phyloP scores from a whole-genome alignment of 2,113 vertebrate species.

The Siniperca knerii region DNA sequence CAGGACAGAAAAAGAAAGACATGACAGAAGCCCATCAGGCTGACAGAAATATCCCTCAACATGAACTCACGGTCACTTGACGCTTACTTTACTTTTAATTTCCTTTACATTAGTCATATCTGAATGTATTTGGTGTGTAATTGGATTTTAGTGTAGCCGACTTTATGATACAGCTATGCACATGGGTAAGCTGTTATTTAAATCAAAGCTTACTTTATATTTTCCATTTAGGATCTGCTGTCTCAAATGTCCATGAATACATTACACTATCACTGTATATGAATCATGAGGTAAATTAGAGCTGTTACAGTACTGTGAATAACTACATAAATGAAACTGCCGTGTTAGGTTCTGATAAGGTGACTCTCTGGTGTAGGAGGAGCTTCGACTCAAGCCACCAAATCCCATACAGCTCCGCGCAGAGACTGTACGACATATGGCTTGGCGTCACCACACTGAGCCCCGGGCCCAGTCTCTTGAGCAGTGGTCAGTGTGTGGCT shows the following conservation, averaged over 20 bases:
- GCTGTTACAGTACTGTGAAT: neutral
- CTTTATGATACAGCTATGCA: neutral
- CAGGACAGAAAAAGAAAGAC: neutral
- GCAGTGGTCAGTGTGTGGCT: slow-evolving; percentile 35
- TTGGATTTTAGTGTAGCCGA: neutral
- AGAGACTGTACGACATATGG: slow-evolving; percentile 18
- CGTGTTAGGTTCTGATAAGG: neutral
- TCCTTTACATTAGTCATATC: slow-evolving; percentile 27
- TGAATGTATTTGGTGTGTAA: slow-evolving; percentile 3
- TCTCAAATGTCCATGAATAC: slow-evolving; percentile 13
- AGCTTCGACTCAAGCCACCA: neutral
- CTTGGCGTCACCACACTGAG: slow-evolving; percentile 37
- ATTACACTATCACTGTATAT: neutral
- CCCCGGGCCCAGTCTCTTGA: slow-evolving; percentile 16
- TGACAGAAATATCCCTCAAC: slow-evolving; percentile 16
- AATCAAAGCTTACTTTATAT: neutral
- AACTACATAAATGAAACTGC: neutral
- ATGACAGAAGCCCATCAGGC: slow-evolving; percentile 3
- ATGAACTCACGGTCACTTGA: slow-evolving; percentile 13
- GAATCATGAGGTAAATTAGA: slow-evolving; percentile 31
- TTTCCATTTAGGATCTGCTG: neutral
- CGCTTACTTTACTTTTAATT: neutral
- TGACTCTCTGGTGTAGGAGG: neutral
- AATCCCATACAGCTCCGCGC: slow-evolving; percentile 16
- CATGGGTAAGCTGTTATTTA: slow-evolving; percentile 15